Evolutionary conservation across 2,797 vertebrate species (phyloP).

Genomic region (Phoeniculus purpureus): DNA sequence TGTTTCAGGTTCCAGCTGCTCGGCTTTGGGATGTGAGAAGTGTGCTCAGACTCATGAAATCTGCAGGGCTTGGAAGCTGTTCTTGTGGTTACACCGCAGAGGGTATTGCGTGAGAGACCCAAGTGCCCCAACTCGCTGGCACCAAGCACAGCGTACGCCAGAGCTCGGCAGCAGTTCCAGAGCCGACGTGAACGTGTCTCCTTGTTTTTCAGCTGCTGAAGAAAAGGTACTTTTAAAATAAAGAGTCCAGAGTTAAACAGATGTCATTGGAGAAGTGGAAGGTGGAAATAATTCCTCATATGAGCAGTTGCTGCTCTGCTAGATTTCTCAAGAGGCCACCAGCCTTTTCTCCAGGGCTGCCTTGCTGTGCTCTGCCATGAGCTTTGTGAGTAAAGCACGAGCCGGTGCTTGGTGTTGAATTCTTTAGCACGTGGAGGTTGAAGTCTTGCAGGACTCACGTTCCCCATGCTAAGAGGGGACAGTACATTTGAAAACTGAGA

Average conservation of each 20-base stretch:
- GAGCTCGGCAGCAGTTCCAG: not conserved
- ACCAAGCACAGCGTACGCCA: not conserved
- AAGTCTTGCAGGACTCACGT: not conserved
- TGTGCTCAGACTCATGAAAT: not conserved
- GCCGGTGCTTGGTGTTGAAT: not conserved
- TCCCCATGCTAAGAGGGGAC: not conserved
- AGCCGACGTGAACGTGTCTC: accelerated
- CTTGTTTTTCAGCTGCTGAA: slow-evolving; percentile 7
- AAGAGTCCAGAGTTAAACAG: not conserved
- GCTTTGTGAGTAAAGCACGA: not conserved
- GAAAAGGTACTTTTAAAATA: not conserved
- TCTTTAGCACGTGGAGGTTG: not conserved
- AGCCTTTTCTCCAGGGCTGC: not conserved
- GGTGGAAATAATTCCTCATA: slow-evolving; percentile 5
- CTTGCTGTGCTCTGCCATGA: not conserved
- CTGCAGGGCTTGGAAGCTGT: not conserved
- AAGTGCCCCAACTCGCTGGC: not conserved
- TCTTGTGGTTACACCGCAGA: not conserved
- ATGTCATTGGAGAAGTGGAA: not conserved
- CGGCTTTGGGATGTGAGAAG: not conserved
- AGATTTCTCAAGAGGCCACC: not conserved
- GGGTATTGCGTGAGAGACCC: not conserved
- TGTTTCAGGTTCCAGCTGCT: not conserved
- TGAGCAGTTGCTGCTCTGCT: not conserved
- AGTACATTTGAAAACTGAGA: not conserved